Evolutionary conservation across 2,113 vertebrate species (phyloP), one percentile per base, ranked within the genome.

Genomic region (Danionella cerebrum): DNA sequence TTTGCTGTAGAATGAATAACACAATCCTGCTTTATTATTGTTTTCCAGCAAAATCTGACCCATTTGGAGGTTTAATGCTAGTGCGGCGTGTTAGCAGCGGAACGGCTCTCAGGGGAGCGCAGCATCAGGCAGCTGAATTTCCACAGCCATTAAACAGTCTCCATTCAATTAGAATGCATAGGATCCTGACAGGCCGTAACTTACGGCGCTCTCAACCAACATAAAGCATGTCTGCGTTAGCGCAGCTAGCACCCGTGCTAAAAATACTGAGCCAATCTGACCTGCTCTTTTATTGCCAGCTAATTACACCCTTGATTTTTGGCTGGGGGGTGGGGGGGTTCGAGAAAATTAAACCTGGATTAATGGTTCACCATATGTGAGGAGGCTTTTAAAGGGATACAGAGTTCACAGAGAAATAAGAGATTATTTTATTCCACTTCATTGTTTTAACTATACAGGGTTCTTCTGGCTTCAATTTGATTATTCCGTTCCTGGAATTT

Each of bases 161-260:
- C 80, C 83, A 82, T 83, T 88, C 86, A 88, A 89, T 90, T 90
- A 90, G 86, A 88, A 88, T 90, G 84, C 85, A 88, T 87, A 83
- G 86, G 82, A 85, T 86, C 86, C 83, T 89, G 87, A 88, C 85
- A 80, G 84, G 80, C 80, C 81, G 81, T 87, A 88, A 88, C 82
- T 87, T 89, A 89, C 80, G 80, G 82, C 79, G 85, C 86, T 87
- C 86, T 62, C 66, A 80, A 81, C 83, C 86, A 71, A 82, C 74
- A 83, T 88, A 87, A 88, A 78, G 64, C 69, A 45, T 18, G 65
- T 68, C 83, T 82, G 82, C n/a, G n/a, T n/a, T 83, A 84, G 85
- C 74, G 73, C 77, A 76, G 75, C 72, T 73, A 42, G n/a, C n/a
- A n/a, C 9, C 41, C 70, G 67, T 73, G 77, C 78, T 79, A 77